Percentiles rank a stretch among this genome's conserved stretches.
These are phyloP conservation scores for Pangasius macronema DNA, from an alignment of 2,797 vertebrate genomes.

Conservation along the genomic window DNA sequence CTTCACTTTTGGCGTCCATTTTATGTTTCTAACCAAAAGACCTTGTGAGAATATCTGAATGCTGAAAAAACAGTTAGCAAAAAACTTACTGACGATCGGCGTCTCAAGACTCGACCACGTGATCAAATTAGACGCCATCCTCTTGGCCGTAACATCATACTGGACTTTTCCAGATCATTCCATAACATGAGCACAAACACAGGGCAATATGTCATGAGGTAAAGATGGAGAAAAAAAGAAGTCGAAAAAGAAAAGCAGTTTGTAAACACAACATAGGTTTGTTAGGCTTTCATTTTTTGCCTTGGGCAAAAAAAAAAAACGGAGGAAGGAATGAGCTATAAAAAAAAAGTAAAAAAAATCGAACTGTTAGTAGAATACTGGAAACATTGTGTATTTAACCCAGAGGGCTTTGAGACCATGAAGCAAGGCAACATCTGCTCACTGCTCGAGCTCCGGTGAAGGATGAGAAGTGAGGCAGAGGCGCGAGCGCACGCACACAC, in stretches of 20 bases:
- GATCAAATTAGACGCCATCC: background rate
- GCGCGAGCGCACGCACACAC: conserved; percentile 13
- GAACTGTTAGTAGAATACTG: background rate
- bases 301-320: background rate
- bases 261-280: background rate
- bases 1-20: background rate
- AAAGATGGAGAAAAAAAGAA: background rate
- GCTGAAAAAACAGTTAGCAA: background rate
- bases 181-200: background rate
- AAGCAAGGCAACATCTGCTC: conserved; percentile 72
- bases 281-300: background rate
- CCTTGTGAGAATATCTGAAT: background rate
- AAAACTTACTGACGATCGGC: too few relatives aligned
- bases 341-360: background rate
- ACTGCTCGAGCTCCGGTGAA: conserved; percentile 46
- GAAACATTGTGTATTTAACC: conserved; percentile 25
- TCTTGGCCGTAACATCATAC: background rate
- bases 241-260: background rate
- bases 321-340: background rate
- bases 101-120: background rate
- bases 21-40: background rate
- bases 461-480: conserved; percentile 19
- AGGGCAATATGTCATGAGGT: background rate
- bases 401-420: conserved; percentile 74
- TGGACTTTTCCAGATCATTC: background rate